Evolutionary conservation across 2,113 vertebrate species (phyloP), one percentile per base, ranked within the genome.

Genomic region (Tychaedon coryphoeus): DNA sequence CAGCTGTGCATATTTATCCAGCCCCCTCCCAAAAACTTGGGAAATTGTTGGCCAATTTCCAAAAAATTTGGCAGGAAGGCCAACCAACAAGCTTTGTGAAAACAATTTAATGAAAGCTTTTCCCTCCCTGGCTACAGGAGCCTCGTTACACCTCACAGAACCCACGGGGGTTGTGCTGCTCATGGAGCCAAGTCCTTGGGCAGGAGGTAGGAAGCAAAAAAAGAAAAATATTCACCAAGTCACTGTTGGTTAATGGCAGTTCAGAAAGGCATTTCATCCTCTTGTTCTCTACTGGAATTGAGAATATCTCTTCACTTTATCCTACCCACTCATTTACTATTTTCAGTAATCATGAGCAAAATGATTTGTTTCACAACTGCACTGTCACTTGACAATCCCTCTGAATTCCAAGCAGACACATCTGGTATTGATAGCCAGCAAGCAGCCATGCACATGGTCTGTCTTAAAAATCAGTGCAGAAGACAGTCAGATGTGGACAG

Each of bases 311-410:
- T 88, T 78, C 36, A 66, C 65, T 26, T 81, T 58, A 84, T 43
- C 60, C 78, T 87, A 91, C 76, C 45, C 75, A 86, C 57, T 72
- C 76, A 56, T 67, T 84, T 74, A 88, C 83, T 67, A 56, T 88
- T 86, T 91, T 79, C 76, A 93, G 83, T 76, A 86, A 88, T 73
- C 60, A 80, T 8, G 8, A 91, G 51, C 60, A 86, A 86, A 86
- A 88, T 67, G 18, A 91, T 83, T 96, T 86, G 60, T 94, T 92
- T 93, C 64, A 80, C 90, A 90, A 93, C 65, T 83, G 29, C 47
- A 28, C 18, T 79, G 89, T 54, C 60, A 69, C 84, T 97, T 91
- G 75, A 90, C 69, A 88, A 85, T 31, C 67, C 15, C 72, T 73
- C 64, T 47, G 53, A 86, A 83, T 72, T 92, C 57, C 66, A 76